phyloP scores from a whole-genome alignment of 2,888 invertebrate genomes.

The Mimachlamys varia region DNA sequence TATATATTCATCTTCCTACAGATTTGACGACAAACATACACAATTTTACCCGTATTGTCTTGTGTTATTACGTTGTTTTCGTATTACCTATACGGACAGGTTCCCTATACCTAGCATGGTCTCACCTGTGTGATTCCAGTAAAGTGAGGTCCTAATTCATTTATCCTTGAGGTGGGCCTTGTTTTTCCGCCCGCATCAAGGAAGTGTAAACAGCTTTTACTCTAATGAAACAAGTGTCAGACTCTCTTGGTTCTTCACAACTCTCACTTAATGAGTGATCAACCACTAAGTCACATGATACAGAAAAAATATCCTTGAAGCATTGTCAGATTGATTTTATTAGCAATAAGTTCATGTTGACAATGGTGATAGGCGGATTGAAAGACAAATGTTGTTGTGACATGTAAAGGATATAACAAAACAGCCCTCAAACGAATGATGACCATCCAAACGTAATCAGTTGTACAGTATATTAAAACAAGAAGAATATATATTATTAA shows the following conservation, averaged over 20 bases:
- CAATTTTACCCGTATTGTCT: too few relatives aligned
- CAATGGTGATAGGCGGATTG: too few relatives aligned
- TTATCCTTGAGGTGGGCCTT: neutral
- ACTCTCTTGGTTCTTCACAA: neutral
- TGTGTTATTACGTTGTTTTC: neutral
- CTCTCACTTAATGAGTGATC: neutral
- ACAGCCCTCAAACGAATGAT: too few relatives aligned
- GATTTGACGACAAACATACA: too few relatives aligned
- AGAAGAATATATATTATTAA: neutral
- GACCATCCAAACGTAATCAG: too few relatives aligned
- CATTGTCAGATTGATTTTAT: neutral
- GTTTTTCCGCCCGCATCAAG: neutral
- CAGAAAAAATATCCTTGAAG: neutral
- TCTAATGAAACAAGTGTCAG: neutral
- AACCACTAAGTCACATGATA: neutral
- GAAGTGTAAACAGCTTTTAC: neutral
- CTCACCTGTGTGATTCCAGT: neutral
- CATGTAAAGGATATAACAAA: too few relatives aligned
- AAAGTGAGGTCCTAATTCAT: neutral
- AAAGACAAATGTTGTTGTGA: too few relatives aligned
- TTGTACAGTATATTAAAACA: neutral
- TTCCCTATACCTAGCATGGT: neutral
- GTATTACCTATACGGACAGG: neutral
- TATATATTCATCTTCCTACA: too few relatives aligned
- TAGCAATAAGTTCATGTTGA: too few relatives aligned